Evolutionary conservation across 2,888 invertebrate genomes (phyloP), one percentile per base, ranked within the genome.

Genomic region (Lepidocyrtoides sp.): DNA sequence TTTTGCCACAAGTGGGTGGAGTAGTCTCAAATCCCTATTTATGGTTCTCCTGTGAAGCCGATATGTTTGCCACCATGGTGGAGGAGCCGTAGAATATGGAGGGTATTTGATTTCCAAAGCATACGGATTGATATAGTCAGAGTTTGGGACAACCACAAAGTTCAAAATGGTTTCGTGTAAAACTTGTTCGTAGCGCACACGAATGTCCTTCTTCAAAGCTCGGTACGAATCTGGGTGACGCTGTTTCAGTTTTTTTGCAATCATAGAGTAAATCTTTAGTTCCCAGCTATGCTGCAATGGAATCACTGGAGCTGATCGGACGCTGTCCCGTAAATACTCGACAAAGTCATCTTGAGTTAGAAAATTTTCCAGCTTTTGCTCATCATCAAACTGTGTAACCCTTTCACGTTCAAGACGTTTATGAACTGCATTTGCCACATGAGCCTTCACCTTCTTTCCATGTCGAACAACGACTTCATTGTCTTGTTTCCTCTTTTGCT

Each of bases 341-440:
- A 92, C 92, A 83, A 91, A 94, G 91, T 94, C 94, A 26, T 93
- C 94, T 89, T 93, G 93, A 0, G 92, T 94, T 1, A 94, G 84
- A 32, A 93, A 94, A 17, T 77, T 86, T 14, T 94, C 93, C 0
- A 93, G 72, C 1, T 89, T 85, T 4, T 44, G 36, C 10, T 77
- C 66, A 0, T 63, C 69, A 20, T 63, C 69, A 41, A 77, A 60
- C 23, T 90, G 48, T 10, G 77, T 82, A 4, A 20, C n/a, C 7
- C 69, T 20, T 2, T 77, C 87, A 2, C n/a, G 57, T 57, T 89
- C 81, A 20, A 69, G 41, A 7, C 85, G 81, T 63, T 82, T 92
- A 20, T 87, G 72, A 10, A 93, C 79, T 10, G 88, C 86, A 60
- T 93, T 87, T 0, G 91, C 91, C 0, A 91, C 89, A 8, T 10